Evolutionary conservation across 2,113 vertebrate species (phyloP).

Genomic region (Gambusia affinis): DNA sequence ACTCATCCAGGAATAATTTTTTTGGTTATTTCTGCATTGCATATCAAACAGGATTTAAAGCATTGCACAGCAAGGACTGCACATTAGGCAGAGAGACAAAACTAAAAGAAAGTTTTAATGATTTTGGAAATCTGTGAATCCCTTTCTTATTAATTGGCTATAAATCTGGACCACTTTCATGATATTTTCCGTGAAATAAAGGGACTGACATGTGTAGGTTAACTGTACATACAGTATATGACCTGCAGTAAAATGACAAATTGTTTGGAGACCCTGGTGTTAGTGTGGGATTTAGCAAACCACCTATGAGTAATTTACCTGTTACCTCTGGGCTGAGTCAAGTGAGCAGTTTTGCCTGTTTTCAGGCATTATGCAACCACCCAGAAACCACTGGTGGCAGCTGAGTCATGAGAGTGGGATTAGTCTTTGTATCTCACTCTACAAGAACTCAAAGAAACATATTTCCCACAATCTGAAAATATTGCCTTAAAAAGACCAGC

Average conservation of each 20-base stretch:
- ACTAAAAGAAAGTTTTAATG: too few species aligned
- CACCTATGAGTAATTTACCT: slow-evolving; percentile 5
- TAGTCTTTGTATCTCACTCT: neutral
- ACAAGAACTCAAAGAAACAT: neutral
- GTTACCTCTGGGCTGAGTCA: neutral
- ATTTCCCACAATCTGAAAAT: slow-evolving; percentile 9
- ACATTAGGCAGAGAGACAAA: too few species aligned
- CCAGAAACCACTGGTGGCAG: neutral
- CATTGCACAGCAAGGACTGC: too few species aligned
- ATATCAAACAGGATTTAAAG: neutral
- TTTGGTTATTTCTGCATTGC: too few species aligned
- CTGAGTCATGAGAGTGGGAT: neutral
- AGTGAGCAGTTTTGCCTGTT: slow-evolving; percentile 3
- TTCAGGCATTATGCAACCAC: neutral
- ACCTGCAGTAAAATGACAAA: slow-evolving; percentile 11
- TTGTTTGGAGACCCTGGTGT: neutral
- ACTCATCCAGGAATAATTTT: too few species aligned
- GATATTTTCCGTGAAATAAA: neutral
- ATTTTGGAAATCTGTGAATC: too few species aligned
- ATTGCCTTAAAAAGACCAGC: neutral
- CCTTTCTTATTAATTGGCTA: neutral
- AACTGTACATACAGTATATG: neutral
- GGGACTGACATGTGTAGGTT: too few species aligned
- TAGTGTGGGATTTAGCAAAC: neutral
- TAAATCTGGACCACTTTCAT: neutral